These are phyloP conservation scores for Phoebastria nigripes DNA, from an alignment of 2,797 vertebrate species.

Conservation along the genomic window DNA sequence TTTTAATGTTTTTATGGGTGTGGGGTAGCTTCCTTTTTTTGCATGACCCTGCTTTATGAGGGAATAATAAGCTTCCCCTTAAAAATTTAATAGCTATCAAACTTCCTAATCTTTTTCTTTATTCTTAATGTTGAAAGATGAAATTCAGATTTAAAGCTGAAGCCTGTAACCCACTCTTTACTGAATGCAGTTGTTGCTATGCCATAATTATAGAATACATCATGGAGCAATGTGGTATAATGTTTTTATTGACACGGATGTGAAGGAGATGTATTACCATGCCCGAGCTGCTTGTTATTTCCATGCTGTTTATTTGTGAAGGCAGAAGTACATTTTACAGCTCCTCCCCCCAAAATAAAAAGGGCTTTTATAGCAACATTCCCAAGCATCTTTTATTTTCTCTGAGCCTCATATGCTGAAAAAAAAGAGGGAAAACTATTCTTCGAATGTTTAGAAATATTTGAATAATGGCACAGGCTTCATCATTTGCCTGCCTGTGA, in stretches of 20 bases:
- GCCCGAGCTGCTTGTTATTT: neutral
- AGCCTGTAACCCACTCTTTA: neutral
- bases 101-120: neutral
- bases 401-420: neutral
- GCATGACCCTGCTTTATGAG: neutral
- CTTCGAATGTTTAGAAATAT: neutral
- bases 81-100: neutral
- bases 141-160: conserved; percentile 5
- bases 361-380: neutral
- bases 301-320: neutral
- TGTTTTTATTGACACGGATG: neutral
- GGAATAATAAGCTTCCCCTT: neutral
- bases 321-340: neutral
- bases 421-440: neutral
- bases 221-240: neutral
- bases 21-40: neutral
- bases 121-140: neutral
- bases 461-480: neutral
- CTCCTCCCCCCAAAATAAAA: neutral
- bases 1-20: neutral
- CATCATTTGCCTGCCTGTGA: neutral
- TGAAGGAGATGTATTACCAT: neutral
- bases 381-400: neutral
- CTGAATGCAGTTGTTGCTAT: neutral
- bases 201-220: neutral